Evolutionary conservation across 2,888 invertebrate genomes (phyloP), one percentile per base, ranked within the genome.

Genomic region (Ptychoptera contaminata): DNA sequence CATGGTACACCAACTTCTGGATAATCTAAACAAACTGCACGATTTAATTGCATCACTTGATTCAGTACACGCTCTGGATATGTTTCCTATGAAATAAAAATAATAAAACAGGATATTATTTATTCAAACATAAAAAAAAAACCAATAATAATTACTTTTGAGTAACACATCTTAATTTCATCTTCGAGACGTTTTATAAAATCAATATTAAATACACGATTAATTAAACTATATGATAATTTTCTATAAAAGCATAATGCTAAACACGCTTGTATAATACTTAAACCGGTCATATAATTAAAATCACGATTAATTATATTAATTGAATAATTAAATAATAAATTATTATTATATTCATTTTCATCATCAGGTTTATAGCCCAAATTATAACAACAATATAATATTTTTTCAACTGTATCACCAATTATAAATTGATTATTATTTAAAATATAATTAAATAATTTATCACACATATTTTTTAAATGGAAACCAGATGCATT

Each of bases 1-100:
- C 78, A 78, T 1, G 77, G 77, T 7, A 78, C 66, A 56, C 72
- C 71, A 10, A 68, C 60, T 56, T 77, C 71, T 0, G 78, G 77
- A 56, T 72, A 70, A 56, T 77, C 77, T 38, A 79, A 59, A 52
- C 77, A 76, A 14, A 77, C 73, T 1, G 73, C 68, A 45, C 78
- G 65, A 58, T 78, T 79, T 37, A 78, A 56, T 50, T 73, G 68
- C 77, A 78, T 77, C 42, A 78, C 66, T 38, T 61, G 56, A 49
- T 68, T 62, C 11, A 75, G 62, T 2, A 77, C 69, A 49, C 67
- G 61, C 16, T 63, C 58, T 0, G 75, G 73, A 58, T 75, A 74
- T 2, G 63, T 66, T 35, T 67, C 71, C 71, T 72, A 52, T n/a
- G n/a, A n/a, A n/a, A 53, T 59, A 58, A 15, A 8, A 42, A 46